phyloP scores from a whole-genome alignment of 2,113 vertebrate genomes.

The Cheirogaleus medius region DNA sequence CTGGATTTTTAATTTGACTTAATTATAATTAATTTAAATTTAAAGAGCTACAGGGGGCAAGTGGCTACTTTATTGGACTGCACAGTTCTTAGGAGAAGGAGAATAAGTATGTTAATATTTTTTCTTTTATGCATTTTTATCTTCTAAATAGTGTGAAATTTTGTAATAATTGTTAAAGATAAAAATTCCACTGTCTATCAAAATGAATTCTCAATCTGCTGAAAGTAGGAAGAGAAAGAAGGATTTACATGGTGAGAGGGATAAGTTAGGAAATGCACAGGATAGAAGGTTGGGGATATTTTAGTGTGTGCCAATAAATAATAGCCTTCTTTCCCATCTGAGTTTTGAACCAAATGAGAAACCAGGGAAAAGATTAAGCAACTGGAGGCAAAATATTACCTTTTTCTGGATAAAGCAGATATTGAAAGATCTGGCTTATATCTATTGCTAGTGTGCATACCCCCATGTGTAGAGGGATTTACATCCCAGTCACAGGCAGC shows the following conservation, averaged over 20 bases:
- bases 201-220: not conserved
- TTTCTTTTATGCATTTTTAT: not conserved
- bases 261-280: not conserved
- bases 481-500: not conserved
- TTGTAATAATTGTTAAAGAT: not conserved
- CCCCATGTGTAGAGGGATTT: not conserved
- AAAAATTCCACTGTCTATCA: not conserved
- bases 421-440: not conserved
- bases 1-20: not conserved
- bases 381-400: not conserved
- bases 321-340: not conserved
- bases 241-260: not conserved
- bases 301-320: not conserved
- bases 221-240: not conserved
- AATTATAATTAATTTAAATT: not conserved
- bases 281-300: not conserved
- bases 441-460: not conserved
- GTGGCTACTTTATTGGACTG: not conserved
- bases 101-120: not conserved
- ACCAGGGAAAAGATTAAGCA: not conserved
- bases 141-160: not conserved
- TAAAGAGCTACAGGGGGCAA: not conserved
- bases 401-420: not conserved
- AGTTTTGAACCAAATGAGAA: not conserved
- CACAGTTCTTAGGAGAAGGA: not conserved